A percentile compares a stretch with the other conserved stretches of the same genome.
phyloP scores from a whole-genome alignment of 2,888 invertebrate genomes.

The Leptothorax acervorum region DNA sequence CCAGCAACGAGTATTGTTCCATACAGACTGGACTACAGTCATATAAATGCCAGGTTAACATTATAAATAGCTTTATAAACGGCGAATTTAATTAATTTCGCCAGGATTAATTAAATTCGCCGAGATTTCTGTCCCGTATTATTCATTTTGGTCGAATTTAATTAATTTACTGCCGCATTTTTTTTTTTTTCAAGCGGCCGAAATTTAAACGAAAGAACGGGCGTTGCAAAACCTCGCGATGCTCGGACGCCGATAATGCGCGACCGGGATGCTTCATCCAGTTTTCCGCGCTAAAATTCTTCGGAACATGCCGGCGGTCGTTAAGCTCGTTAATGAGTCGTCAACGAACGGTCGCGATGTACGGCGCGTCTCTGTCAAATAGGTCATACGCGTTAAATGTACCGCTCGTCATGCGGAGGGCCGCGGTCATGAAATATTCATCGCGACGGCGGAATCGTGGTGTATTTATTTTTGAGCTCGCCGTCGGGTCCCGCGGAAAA shows the following conservation, averaged over 20 bases:
- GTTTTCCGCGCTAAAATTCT: slow-evolving; percentile 21
- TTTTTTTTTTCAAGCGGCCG: neutral
- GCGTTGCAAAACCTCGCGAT: neutral
- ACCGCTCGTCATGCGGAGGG: slow-evolving; percentile 35
- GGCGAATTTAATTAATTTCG: slow-evolving; percentile 29
- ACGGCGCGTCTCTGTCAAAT: slow-evolving; percentile 48
- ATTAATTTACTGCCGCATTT: neutral
- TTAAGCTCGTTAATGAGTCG: slow-evolving; percentile 52
- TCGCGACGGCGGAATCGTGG: slow-evolving; percentile 8
- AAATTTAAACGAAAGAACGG: slow-evolving; percentile 7
- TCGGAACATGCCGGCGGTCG: slow-evolving; percentile 10
- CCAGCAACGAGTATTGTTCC: neutral
- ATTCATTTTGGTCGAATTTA: slow-evolving; percentile 30
- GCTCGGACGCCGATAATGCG: neutral
- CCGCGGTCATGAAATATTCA: slow-evolving; percentile 43
- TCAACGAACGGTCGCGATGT: slow-evolving; percentile 34
- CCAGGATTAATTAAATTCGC: slow-evolving; percentile 17
- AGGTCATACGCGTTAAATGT: slow-evolving; percentile 52
- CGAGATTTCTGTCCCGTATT: neutral
- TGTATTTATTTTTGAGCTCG: slow-evolving; percentile 34
- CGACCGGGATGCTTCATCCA: neutral
- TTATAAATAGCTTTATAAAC: slow-evolving; percentile 11
- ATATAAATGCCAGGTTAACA: slow-evolving; percentile 28
- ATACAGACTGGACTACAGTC: neutral
- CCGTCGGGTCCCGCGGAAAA: slow-evolving; percentile 1